Percentiles rank a stretch among this genome's conserved stretches.
These are phyloP conservation scores for Monarcha castaneiventris DNA, from an alignment of 2,113 vertebrate genomes.

Conservation along the genomic window DNA sequence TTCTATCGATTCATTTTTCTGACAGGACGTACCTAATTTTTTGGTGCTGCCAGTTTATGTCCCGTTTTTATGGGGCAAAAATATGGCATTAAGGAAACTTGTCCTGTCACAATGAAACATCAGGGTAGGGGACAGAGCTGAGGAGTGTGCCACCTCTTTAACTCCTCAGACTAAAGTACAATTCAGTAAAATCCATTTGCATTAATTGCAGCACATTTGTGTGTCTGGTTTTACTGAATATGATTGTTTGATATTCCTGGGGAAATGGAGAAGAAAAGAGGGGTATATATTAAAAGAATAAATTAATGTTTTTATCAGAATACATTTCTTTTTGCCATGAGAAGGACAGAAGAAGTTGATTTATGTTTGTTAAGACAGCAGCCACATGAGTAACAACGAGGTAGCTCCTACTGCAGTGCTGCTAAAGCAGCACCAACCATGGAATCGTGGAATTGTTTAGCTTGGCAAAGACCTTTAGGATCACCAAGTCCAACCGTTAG, in stretches of 20 bases:
- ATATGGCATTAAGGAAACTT: not conserved
- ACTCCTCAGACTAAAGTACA: not conserved
- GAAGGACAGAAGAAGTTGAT: not conserved
- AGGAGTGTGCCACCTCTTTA: not conserved
- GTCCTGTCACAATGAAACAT: not conserved
- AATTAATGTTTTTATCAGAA: not conserved
- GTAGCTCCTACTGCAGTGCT: not conserved
- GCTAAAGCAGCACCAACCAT: not conserved
- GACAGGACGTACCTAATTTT: accelerated
- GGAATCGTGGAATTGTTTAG: not conserved
- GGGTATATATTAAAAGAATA: not conserved
- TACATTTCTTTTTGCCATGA: not conserved
- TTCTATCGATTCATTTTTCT: accelerated
- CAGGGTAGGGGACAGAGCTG: not conserved
- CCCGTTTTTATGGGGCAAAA: not conserved
- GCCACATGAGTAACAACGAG: not conserved
- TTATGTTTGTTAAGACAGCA: not conserved
- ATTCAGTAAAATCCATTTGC: not conserved
- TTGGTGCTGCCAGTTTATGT: not conserved
- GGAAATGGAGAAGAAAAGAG: not conserved
- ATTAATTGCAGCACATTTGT: not conserved
- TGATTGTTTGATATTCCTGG: not conserved
- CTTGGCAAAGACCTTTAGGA: not conserved
- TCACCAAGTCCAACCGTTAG: not conserved
- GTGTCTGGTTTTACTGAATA: not conserved